Base-by-base conservation (phyloP, 1,140 invertebrate genomes). In the Sinella curviseta region DNA sequence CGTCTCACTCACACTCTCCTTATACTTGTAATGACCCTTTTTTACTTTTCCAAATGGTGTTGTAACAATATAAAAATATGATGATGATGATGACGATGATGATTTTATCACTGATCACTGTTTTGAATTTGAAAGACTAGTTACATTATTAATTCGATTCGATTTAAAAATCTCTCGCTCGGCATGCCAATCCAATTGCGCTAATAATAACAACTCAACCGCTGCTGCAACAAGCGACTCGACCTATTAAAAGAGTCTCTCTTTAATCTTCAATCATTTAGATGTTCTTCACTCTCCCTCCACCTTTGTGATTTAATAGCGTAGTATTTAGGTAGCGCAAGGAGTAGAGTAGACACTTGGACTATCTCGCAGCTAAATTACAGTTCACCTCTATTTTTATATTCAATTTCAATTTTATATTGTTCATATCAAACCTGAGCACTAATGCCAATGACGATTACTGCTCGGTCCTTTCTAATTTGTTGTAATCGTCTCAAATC, bases 51-150 rank as follows among this genome's bases (percentile, higher is more conserved):
- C 30, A 70, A 70, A 33, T 17, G 65, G 31, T 33, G 65, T 30
- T 70, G 65, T 33, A 70, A 70, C 65, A 70, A 70, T 70, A 14
- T 70, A 4, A 8, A 70, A 60, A 14, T n/a, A n/a, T n/a, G n/a
- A n/a, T n/a, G n/a, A n/a, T n/a, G n/a, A n/a, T n/a, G n/a, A n/a
- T n/a, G n/a, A 17, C 55, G 65, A 70, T 70, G 14, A 70, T 70
- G 26, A 70, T 70, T 8, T 70, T 70, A 70, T 70, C 65, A 70
- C 65, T 70, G 65, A 70, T 33, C 65, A 70, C 65, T 70, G 30
- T 31, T 70, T 26, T 60, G 39, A 60, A 12, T 48, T 48, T 48
- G 39, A 48, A 48, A 48, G 39, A 48, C 39, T 48, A 12, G 8
- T 48, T 48, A 20, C 39, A 48, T 48, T 48, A 48, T 48, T 48